Percentiles rank a stretch among this genome's conserved stretches.
Conservation (phyloP, 2,113 vertebrate genomes). For the Leptobrachium leishanense region DNA sequence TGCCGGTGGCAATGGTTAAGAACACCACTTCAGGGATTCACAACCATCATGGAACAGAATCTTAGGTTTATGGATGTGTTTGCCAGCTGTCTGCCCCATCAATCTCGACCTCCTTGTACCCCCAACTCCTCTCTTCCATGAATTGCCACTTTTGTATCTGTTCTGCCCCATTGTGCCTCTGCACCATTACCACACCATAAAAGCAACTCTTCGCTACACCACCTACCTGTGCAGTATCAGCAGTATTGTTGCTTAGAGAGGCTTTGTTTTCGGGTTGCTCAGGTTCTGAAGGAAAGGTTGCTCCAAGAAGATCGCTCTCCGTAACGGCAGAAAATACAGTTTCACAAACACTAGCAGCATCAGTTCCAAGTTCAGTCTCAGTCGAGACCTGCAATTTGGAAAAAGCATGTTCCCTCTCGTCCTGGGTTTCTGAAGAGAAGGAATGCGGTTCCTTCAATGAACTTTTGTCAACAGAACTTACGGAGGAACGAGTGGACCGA, state of each 20-base stretch:
- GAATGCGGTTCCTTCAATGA: constrained; percentile 46
- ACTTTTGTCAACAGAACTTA: constrained; percentile 46
- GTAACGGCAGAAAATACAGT: neutral
- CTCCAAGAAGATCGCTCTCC: neutral
- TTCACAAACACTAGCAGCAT: constrained; percentile 18
- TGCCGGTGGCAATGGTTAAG: too few relatives aligned
- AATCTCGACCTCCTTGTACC: too few relatives aligned
- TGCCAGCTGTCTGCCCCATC: too few relatives aligned
- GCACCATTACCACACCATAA: too few relatives aligned
- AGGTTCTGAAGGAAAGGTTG: neutral
- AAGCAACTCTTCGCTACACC: too few relatives aligned
- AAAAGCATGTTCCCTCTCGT: constrained; percentile 26
- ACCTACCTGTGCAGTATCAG: constrained; percentile 13
- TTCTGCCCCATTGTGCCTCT: too few relatives aligned
- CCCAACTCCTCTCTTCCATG: too few relatives aligned
- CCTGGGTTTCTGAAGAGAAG: constrained; percentile 45
- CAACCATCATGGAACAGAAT: too few relatives aligned
- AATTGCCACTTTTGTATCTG: too few relatives aligned
- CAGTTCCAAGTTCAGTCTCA: constrained; percentile 23
- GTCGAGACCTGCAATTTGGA: constrained; percentile 49
- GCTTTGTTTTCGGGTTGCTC: neutral
- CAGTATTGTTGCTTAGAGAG: neutral
- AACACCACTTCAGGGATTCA: too few relatives aligned
- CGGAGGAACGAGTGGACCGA: neutral
- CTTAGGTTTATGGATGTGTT: too few relatives aligned